phyloP scores from a whole-genome alignment of 2,113 vertebrate genomes.

The Symphodus melops region DNA sequence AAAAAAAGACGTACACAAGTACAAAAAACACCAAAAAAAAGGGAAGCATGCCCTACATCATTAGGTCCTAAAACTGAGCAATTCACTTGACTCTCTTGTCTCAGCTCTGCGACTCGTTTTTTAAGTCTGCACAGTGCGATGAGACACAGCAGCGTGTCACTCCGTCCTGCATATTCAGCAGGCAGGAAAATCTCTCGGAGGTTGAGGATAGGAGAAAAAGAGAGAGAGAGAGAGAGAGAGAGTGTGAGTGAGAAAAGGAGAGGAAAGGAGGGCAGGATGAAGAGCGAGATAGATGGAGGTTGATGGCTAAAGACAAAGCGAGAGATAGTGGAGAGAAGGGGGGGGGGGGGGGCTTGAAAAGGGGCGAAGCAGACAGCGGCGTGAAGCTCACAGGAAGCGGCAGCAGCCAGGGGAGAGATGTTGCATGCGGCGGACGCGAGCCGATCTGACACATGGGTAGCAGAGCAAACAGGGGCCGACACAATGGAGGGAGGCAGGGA shows the following conservation, averaged over 20 bases:
- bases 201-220: slow-evolving; percentile 31
- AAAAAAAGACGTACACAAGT: no score
- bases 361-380: slow-evolving; percentile 65
- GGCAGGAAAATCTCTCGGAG: slow-evolving; percentile 60
- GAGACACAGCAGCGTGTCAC: slow-evolving; percentile 59
- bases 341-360: slow-evolving; percentile 34
- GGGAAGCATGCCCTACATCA: background rate
- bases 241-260: no score
- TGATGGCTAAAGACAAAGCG: slow-evolving; percentile 71
- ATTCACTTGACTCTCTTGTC: background rate
- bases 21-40: background rate
- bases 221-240: background rate
- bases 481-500: slow-evolving; percentile 61
- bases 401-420: slow-evolving; percentile 79
- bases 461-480: slow-evolving; percentile 64
- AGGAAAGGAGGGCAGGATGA: background rate
- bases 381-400: slow-evolving; percentile 76
- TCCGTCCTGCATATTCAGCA: slow-evolving; percentile 73
- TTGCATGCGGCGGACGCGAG: slow-evolving; percentile 65
- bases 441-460: slow-evolving; percentile 72
- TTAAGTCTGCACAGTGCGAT: slow-evolving; percentile 31
- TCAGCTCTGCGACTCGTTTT: slow-evolving; percentile 39
- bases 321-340: slow-evolving; percentile 14
- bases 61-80: background rate
- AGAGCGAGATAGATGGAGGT: slow-evolving; percentile 32